Evolutionary conservation across 2,113 vertebrate genomes (phyloP), one percentile per base, ranked within the genome.

Genomic region (Monopterus albus): DNA sequence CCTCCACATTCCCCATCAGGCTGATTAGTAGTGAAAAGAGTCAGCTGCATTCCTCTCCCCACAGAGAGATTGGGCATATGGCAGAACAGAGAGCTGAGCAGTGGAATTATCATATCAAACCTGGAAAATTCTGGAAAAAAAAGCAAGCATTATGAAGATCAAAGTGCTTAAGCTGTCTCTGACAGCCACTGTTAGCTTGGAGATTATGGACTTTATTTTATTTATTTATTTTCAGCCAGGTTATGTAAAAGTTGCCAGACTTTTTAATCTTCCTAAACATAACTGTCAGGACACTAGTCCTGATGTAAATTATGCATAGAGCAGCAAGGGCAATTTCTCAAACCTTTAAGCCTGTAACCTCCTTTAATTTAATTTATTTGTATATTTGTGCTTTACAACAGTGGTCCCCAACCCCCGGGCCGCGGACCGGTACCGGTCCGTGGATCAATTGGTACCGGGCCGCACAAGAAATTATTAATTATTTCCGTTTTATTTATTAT

Each of bases 81-180:
- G 90, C 69, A 60, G 73, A 67, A 63, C 58, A 79, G 51, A 74
- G 81, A 87, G 81, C 65, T 18, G 68, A 86, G 84, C 77, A 64
- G 79, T 72, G 70, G 82, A 89, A 91, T 92, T 92, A 92, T 91
- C 89, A 91, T 79, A 91, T 90, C 90, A 92, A 90, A 90, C 89
- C 81, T 69, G 75, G 58, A n/a, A n/a, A n/a, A 78, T 87, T 81
- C 78, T 64, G 50, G 26, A 40, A 62, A 62, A 72, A 75, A 76
- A 68, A 67, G 40, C 17, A 49, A 61, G 75, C 35, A 80, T 87
- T 87, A 71, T 76, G 64, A 78, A 83, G 89, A 89, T 88, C 85
- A 91, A 88, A 79, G 85, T 80, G 72, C 79, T 86, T 72, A 26
- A 82, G 67, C 55, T 28, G 35, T 76, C 43, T 26, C 76, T 79